phyloP scores from a whole-genome alignment of 2,888 invertebrate genomes.

The Thysanoteuthis rhombus region DNA sequence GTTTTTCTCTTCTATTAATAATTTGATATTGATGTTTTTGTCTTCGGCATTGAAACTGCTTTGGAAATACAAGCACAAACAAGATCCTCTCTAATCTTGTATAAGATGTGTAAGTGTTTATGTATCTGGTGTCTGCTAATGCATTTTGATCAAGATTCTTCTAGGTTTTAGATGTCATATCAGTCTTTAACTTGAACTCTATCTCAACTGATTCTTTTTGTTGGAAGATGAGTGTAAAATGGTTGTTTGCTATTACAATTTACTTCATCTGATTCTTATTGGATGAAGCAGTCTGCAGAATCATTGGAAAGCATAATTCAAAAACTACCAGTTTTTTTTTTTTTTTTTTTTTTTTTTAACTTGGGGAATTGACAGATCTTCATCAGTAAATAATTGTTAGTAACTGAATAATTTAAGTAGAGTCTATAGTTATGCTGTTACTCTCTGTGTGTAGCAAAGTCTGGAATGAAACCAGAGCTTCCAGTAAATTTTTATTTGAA shows the following conservation, averaged over 20 bases:
- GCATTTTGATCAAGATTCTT: no score
- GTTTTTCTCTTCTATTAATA: no score
- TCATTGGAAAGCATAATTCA: neutral
- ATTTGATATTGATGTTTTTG: no score
- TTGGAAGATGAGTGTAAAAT: neutral
- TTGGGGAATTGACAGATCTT: neutral
- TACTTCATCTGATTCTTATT: neutral
- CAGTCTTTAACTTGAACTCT: no score
- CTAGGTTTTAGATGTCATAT: no score
- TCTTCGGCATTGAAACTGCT: no score
- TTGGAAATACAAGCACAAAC: no score
- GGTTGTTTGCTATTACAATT: neutral
- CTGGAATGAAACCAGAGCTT: neutral
- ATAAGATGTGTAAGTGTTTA: no score
- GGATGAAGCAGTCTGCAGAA: neutral
- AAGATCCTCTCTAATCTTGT: no score
- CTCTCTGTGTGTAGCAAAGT: neutral
- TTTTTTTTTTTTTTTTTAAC: neutral
- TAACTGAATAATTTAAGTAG: neutral
- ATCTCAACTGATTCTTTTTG: neutral
- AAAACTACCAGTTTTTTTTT: no score
- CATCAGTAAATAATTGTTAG: neutral
- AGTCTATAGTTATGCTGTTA: neutral
- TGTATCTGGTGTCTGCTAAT: no score
- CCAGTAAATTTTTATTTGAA: neutral